Conservation (phyloP, 2,797 vertebrate genomes). For the Onychomys torridus region DNA sequence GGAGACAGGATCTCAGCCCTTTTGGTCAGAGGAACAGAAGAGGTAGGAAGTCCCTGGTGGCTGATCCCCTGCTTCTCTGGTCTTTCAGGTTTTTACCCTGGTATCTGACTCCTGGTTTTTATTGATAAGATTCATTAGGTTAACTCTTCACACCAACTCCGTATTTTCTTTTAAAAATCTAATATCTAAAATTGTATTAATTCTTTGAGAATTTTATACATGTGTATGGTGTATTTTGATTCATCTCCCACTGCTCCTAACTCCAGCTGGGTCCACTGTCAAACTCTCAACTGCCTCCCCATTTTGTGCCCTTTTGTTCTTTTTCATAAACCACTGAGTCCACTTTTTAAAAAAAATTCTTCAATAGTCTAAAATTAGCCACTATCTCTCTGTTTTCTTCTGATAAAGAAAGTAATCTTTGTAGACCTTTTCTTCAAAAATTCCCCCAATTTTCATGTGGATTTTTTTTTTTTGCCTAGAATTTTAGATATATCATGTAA, state of each 20-base stretch:
- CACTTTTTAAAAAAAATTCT: not conserved
- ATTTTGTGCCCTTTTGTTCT: not conserved
- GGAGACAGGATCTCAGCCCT: too few relatives aligned
- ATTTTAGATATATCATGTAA: not conserved
- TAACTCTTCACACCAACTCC: too few relatives aligned
- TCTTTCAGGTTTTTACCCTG: too few relatives aligned
- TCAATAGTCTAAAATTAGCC: slow-evolving; percentile 10
- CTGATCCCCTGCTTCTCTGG: too few relatives aligned
- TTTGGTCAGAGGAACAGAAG: too few relatives aligned
- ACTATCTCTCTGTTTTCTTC: not conserved
- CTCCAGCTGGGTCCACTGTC: too few relatives aligned
- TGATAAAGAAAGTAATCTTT: not conserved
- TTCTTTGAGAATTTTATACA: not conserved
- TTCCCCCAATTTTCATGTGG: not conserved
- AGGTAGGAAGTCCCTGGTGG: too few relatives aligned
- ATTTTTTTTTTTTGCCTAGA: not conserved
- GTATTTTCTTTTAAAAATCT: not conserved
- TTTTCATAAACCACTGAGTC: not conserved
- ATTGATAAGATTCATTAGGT: too few relatives aligned
- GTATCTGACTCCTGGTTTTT: too few relatives aligned
- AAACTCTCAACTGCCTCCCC: not conserved
- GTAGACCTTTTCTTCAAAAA: slow-evolving; percentile 9
- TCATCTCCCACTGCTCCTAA: not conserved
- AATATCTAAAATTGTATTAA: not conserved
- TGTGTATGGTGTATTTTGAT: not conserved